A percentile compares a stretch with the other conserved stretches of the same genome.
Conservation (phyloP, 1,140 invertebrate genomes). For the Hycleus cichorii region DNA sequence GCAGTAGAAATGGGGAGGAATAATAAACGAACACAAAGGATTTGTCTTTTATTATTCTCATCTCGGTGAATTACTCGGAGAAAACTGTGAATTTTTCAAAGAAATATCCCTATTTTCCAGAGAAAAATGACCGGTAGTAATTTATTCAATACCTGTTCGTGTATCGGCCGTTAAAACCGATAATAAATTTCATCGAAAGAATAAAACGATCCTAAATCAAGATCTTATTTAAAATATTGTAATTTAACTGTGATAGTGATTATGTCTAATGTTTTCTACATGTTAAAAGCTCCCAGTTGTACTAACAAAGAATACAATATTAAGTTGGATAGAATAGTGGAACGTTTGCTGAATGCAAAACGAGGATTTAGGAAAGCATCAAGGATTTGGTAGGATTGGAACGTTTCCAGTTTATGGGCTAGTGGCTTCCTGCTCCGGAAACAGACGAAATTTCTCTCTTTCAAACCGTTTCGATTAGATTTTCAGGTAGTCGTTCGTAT, state of each 20-base stretch:
- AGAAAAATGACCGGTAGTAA: background rate
- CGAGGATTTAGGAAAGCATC: constrained; percentile 21
- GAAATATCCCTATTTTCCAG: background rate
- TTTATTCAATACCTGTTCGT: constrained; percentile 7
- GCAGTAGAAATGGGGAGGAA: background rate
- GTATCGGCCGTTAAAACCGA: background rate
- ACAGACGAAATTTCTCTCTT: constrained; percentile 18
- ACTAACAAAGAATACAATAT: constrained; percentile 11
- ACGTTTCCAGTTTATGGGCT: constrained; percentile 28
- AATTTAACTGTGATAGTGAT: constrained; percentile 4
- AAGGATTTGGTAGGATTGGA: constrained; percentile 23
- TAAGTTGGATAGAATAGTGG: constrained; percentile 1
- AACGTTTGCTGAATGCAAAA: constrained; percentile 27
- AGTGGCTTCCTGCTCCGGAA: constrained; percentile 27
- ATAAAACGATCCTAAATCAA: constrained; percentile 1
- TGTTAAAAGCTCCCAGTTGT: constrained; percentile 4
- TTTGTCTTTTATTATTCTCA: no score
- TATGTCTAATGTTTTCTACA: constrained; percentile 11
- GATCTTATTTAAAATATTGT: constrained; percentile 9
- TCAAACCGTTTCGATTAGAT: background rate
- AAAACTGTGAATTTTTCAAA: background rate
- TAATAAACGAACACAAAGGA: background rate
- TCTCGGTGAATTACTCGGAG: background rate
- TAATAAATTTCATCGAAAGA: background rate
- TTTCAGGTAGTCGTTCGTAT: constrained; percentile 4